Evolutionary conservation across 2,113 vertebrate species (phyloP).

Genomic region (Lampris megalopsis): DNA sequence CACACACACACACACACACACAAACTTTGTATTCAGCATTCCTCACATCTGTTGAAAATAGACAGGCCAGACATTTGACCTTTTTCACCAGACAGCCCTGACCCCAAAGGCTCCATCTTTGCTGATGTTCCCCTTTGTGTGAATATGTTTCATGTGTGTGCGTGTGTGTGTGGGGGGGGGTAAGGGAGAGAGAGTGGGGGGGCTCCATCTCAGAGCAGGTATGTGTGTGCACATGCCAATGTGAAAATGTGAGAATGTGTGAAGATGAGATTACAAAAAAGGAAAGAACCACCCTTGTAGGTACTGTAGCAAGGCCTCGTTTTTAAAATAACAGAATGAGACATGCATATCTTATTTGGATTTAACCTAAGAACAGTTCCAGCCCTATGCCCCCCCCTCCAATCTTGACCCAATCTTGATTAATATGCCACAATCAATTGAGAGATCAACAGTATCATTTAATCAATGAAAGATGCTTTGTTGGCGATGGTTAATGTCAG

Average conservation of each 20-base stretch:
- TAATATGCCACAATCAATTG: slow-evolving; percentile 23
- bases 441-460: slow-evolving; percentile 29
- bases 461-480: background rate
- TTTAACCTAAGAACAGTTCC: background rate
- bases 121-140: slow-evolving; percentile 35
- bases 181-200: no score
- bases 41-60: slow-evolving; percentile 53
- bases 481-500: slow-evolving; percentile 19
- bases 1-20: slow-evolving; percentile 18
- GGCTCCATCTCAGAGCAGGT: slow-evolving; percentile 18
- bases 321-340: slow-evolving; percentile 30
- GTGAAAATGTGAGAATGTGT: slow-evolving; percentile 11
- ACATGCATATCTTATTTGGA: slow-evolving; percentile 30
- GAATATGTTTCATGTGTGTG: slow-evolving; percentile 1
- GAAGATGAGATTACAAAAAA: slow-evolving; percentile 14
- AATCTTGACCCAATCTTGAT: no score
- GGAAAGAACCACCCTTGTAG: background rate
- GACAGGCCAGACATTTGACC: slow-evolving; percentile 73
- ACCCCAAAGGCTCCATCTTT: slow-evolving; percentile 59
- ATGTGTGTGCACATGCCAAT: slow-evolving; percentile 15
- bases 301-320: background rate
- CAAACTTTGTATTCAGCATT: slow-evolving; percentile 55
- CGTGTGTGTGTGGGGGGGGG: slow-evolving; percentile 9
- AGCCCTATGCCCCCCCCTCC: slow-evolving; percentile 8
- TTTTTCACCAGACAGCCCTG: slow-evolving; percentile 71